Evolutionary conservation across 2,113 vertebrate genomes (phyloP), one percentile per base, ranked within the genome.

Genomic region (Poeciliopsis retropinna): DNA sequence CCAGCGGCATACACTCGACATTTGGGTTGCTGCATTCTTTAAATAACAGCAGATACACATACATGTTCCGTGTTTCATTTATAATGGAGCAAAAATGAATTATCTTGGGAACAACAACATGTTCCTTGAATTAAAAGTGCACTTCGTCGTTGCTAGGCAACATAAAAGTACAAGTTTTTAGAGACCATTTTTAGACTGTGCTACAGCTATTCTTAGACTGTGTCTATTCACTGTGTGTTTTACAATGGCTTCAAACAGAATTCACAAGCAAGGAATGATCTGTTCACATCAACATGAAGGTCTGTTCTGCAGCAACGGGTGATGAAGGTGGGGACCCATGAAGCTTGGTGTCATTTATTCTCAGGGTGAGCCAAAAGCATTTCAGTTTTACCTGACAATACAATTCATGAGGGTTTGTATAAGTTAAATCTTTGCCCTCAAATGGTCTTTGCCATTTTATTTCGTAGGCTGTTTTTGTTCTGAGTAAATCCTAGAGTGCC

Each of bases 71-170:
- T 44, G 61, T 27, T 63, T 67, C 10, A 15, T 64, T 79, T 64
- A 61, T 64, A 64, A 41, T 67, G 64, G 25, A 31, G 54, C n/a
- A 61, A 67, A 64, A 19, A 19, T 5, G 19, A 25, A 71, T 54
- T 4, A 28, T 60, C 34, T 17, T 22, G 72, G 63, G 32, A 60
- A 54, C 32, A 65, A 4, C 29, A n/a, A 29, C 19, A 44, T n/a
- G 39, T 63, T 86, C 62, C 44, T 64, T 82, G 1, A 73, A 78
- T 72, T 57, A n/a, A 75, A 47, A 75, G 47, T 69, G 70, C 47
- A 57, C 54, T 61, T n/a, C 22, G 15, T 60, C 0, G 87, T 88
- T 82, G 81, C 84, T 75, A 70, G 76, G 81, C 72, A 86, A 78
- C 79, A 68, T 70, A 34, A 74, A 74, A 72, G 69, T 47, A 60